A percentile compares a stretch with the other conserved stretches of the same genome.
phyloP scores from a whole-genome alignment of 2,113 vertebrate species.

The Haemorhous mexicanus region DNA sequence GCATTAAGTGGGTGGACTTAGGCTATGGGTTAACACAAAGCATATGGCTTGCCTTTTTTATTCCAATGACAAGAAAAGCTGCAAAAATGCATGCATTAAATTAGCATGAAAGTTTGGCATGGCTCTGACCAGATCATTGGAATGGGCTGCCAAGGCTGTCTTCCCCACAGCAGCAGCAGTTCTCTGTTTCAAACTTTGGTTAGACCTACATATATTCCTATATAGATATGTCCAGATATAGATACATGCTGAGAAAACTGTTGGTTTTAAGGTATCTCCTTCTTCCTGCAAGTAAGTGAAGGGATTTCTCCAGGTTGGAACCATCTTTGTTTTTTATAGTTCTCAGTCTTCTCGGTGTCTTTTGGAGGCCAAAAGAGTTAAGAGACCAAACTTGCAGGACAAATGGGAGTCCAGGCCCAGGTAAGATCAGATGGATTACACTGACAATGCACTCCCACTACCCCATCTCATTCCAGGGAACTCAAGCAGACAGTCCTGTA shows the following conservation, averaged over 20 bases:
- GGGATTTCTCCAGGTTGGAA: background rate
- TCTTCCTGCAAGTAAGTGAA: background rate
- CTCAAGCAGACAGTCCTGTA: background rate
- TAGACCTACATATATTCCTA: background rate
- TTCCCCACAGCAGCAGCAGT: background rate
- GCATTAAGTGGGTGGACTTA: background rate
- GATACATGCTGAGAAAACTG: background rate
- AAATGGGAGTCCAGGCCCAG: background rate
- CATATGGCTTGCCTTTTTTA: background rate
- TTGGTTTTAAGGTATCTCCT: background rate
- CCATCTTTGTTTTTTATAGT: background rate
- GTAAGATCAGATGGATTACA: background rate
- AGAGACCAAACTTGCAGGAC: background rate
- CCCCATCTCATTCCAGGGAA: background rate
- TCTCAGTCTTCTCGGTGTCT: background rate
- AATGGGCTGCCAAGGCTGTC: background rate
- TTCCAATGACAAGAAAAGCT: background rate
- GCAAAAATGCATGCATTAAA: background rate
- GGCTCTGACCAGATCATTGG: background rate
- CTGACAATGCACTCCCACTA: background rate
- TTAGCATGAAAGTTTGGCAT: background rate
- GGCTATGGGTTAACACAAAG: background rate
- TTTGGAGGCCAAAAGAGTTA: background rate
- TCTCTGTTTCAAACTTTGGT: background rate
- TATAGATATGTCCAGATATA: background rate